Conservation (phyloP, 2,888 invertebrate genomes). For the Dendrolimus houi region DNA sequence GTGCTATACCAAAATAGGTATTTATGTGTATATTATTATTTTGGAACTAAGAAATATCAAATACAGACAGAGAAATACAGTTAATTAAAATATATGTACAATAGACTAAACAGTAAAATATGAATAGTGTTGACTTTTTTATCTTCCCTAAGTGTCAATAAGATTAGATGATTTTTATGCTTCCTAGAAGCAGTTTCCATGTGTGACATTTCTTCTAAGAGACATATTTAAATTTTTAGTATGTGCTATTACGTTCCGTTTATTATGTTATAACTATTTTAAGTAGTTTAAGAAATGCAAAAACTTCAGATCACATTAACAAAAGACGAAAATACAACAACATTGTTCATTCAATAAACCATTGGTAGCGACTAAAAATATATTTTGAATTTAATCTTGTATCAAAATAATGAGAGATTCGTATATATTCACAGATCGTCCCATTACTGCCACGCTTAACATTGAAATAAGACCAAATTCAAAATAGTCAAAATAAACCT, state of each 20-base stretch:
- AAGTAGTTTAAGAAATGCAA: conserved; percentile 7
- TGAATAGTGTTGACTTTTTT: no score
- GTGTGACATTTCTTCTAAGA: not conserved
- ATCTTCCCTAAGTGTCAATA: no score
- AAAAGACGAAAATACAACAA: conserved; percentile 53
- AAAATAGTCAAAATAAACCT: conserved; percentile 22
- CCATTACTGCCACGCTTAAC: not conserved
- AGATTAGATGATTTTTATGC: no score
- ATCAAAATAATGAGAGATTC: not conserved
- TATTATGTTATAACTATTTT: conserved; percentile 5
- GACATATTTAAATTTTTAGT: conserved; percentile 1
- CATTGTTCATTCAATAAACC: conserved; percentile 40
- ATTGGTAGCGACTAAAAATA: conserved; percentile 42
- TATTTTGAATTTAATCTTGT: not conserved
- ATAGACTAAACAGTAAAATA: no score
- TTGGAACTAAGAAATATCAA: no score
- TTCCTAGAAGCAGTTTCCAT: no score
- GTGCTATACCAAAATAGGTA: conserved; percentile 63
- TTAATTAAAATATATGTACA: no score
- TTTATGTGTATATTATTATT: conserved; percentile 38
- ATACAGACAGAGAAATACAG: not conserved
- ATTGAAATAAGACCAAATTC: not conserved
- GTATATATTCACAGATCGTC: no score
- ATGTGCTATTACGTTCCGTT: conserved; percentile 5
- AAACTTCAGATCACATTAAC: conserved; percentile 72